Percentiles rank a stretch among this genome's conserved stretches.
phyloP scores from a whole-genome alignment of 2,888 invertebrate species.

The Scaptomyza polygonia region DNA sequence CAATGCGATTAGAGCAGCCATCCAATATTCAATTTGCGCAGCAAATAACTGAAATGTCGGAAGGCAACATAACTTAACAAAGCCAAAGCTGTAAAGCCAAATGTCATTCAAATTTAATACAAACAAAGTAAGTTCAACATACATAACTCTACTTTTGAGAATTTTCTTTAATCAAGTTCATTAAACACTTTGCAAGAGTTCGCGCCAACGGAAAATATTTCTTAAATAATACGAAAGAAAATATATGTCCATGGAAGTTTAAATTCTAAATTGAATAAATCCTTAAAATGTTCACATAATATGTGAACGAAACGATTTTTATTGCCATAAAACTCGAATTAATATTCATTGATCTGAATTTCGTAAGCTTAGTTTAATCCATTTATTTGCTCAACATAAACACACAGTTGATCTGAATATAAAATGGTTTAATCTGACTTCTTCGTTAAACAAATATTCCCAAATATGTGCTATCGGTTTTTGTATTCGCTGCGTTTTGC shows the following conservation, averaged over 20 bases:
- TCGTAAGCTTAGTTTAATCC: not conserved
- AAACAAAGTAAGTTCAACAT: slow-evolving; percentile 1
- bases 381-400: not conserved
- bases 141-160: not conserved
- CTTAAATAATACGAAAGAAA: too few relatives aligned
- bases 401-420: not conserved
- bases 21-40: slow-evolving; percentile 68
- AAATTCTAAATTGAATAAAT: too few relatives aligned
- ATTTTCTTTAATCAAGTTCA: not conserved
- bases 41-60: slow-evolving; percentile 17
- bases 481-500: slow-evolving; percentile 17
- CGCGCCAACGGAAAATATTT: too few relatives aligned
- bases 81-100: slow-evolving; percentile 3
- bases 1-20: slow-evolving; percentile 48
- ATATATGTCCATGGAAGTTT: too few relatives aligned
- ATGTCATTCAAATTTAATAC: slow-evolving; percentile 1
- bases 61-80: slow-evolving; percentile 18
- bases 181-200: not conserved
- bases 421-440: slow-evolving; percentile 16
- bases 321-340: not conserved
- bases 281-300: too few relatives aligned
- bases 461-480: slow-evolving; percentile 44
- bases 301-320: not conserved
- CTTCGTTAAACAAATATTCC: slow-evolving; percentile 11
- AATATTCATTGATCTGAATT: not conserved